phyloP scores from a whole-genome alignment of 2,888 invertebrate species.

The Biston betularia region DNA sequence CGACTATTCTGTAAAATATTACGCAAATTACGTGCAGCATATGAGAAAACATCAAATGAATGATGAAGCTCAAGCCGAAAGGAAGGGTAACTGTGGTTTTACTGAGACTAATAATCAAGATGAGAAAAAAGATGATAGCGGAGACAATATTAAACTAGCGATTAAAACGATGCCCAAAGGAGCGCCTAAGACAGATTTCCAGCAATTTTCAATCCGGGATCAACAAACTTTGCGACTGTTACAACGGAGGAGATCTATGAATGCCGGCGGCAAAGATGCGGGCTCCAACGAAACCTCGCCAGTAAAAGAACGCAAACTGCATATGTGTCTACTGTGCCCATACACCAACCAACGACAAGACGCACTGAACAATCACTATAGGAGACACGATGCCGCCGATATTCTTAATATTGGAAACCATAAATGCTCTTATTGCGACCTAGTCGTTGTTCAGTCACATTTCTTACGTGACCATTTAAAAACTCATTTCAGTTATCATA shows the following conservation, averaged over 20 bases:
- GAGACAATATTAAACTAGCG: slow-evolving; percentile 75
- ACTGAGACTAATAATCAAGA: slow-evolving; percentile 60
- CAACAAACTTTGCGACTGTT: slow-evolving; percentile 87
- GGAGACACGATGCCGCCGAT: slow-evolving; percentile 88
- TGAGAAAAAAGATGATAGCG: slow-evolving; percentile 61
- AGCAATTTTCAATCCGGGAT: slow-evolving; percentile 87
- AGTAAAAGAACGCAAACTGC: slow-evolving; percentile 87
- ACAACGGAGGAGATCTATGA: slow-evolving; percentile 83
- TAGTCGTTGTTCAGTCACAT: slow-evolving; percentile 90
- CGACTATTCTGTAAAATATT: slow-evolving; percentile 95
- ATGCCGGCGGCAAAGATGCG: slow-evolving; percentile 68
- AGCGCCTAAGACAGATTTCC: slow-evolving; percentile 76
- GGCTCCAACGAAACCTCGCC: slow-evolving; percentile 70
- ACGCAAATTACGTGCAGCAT: slow-evolving; percentile 94
- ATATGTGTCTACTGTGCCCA: slow-evolving; percentile 92
- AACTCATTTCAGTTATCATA: slow-evolving; percentile 89
- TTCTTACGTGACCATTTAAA: slow-evolving; percentile 92
- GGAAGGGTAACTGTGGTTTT: slow-evolving; percentile 67
- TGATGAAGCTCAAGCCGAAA: slow-evolving; percentile 88
- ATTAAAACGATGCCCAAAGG: slow-evolving; percentile 81
- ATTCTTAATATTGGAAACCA: slow-evolving; percentile 87
- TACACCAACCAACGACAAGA: slow-evolving; percentile 91
- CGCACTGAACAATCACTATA: slow-evolving; percentile 91
- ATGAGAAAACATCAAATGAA: slow-evolving; percentile 92
- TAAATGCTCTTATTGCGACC: slow-evolving; percentile 93